These are phyloP conservation scores for Microchrysa polita DNA, from an alignment of 2,888 invertebrate species.

Conservation along the genomic window DNA sequence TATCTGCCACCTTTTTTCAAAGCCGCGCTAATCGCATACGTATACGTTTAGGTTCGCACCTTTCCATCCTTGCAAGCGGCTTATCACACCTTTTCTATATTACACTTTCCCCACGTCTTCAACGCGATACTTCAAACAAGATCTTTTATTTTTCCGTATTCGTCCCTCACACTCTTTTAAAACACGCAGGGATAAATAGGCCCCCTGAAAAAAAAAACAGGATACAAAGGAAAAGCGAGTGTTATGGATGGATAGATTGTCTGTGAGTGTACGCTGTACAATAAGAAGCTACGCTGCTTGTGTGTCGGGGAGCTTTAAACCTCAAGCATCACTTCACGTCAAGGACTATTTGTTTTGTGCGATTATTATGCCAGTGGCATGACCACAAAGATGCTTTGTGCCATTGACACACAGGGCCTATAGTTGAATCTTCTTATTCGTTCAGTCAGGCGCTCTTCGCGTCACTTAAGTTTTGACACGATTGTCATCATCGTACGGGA, in stretches of 20 bases:
- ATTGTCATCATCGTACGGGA: background rate
- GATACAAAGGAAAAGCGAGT: too few species aligned
- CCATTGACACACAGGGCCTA: too few species aligned
- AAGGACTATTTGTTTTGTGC: slow-evolving; percentile 39
- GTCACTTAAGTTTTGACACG: slow-evolving; percentile 27
- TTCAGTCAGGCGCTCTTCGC: slow-evolving; percentile 17
- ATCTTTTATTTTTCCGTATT: slow-evolving; percentile 31
- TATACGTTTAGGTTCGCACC: slow-evolving; percentile 4
- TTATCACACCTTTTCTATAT: slow-evolving; percentile 38
- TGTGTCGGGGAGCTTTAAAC: background rate
- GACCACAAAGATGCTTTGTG: slow-evolving; percentile 40
- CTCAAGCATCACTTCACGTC: slow-evolving; percentile 16
- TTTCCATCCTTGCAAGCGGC: slow-evolving; percentile 16
- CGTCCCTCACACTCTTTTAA: background rate
- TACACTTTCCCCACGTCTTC: slow-evolving; percentile 29
- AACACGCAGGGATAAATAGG: slow-evolving; percentile 22
- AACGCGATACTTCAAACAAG: slow-evolving; percentile 4
- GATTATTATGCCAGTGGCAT: slow-evolving; percentile 42
- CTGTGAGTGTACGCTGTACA: background rate
- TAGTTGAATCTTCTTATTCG: too few species aligned
- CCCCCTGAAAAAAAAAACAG: too few species aligned
- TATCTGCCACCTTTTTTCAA: background rate
- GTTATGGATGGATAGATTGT: background rate
- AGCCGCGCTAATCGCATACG: background rate
- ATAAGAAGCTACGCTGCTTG: background rate